Evolutionary conservation across 2,797 vertebrate genomes (phyloP).

Genomic region (Microchirus variegatus): DNA sequence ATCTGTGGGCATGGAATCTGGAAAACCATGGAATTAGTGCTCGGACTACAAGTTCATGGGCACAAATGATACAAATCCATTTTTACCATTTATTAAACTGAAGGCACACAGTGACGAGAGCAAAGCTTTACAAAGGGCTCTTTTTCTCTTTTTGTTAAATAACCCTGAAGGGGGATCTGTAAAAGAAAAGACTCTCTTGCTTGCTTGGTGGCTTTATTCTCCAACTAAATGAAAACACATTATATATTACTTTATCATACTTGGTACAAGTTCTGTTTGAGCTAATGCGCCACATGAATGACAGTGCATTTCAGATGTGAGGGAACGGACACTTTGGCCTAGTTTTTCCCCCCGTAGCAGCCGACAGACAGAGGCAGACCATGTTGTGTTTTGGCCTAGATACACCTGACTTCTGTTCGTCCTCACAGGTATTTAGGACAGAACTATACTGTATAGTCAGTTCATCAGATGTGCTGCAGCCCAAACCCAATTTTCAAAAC

Average conservation of each 20-base stretch:
- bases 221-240: neutral
- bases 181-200: neutral
- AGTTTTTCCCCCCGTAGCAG: slow-evolving; percentile 50
- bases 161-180: neutral
- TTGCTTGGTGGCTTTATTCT: neutral
- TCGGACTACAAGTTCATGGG: neutral
- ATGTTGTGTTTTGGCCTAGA: slow-evolving; percentile 63
- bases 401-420: slow-evolving; percentile 66
- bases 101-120: neutral
- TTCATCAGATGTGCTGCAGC: slow-evolving; percentile 35
- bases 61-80: neutral
- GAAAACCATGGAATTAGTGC: too few species aligned
- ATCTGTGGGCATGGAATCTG: too few species aligned
- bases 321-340: slow-evolving; percentile 57
- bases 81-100: neutral
- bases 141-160: neutral
- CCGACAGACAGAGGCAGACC: slow-evolving; percentile 39
- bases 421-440: slow-evolving; percentile 67
- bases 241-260: neutral
- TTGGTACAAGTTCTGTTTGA: slow-evolving; percentile 1
- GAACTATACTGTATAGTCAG: slow-evolving; percentile 27
- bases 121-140: neutral
- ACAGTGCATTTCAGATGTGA: slow-evolving; percentile 19
- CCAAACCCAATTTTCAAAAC: slow-evolving; percentile 11
- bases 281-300: slow-evolving; percentile 4